These are phyloP conservation scores for Lindbergichthys nudifrons DNA, from an alignment of 2,797 vertebrate genomes.

Conservation along the genomic window DNA sequence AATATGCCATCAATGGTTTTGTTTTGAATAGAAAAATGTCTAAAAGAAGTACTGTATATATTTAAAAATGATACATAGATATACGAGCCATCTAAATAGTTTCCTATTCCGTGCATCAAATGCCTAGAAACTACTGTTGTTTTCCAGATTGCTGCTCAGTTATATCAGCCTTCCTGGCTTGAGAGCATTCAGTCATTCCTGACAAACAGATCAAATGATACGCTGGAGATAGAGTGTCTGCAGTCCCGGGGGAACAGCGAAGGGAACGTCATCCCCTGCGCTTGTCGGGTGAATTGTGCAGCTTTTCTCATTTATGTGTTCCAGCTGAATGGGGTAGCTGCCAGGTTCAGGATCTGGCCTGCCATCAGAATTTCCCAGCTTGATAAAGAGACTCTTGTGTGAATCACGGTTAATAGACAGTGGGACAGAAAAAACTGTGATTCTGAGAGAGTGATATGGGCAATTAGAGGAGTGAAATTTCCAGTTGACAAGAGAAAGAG, in stretches of 20 bases:
- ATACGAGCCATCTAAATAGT: neutral
- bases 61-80: neutral
- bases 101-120: conserved; percentile 9
- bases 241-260: conserved; percentile 38
- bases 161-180: conserved; percentile 11
- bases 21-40: neutral
- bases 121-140: conserved; percentile 19
- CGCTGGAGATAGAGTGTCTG: conserved; percentile 41
- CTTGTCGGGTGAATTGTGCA: conserved; percentile 54
- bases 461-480: conserved; percentile 70
- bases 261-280: conserved; percentile 48
- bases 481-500: conserved; percentile 48
- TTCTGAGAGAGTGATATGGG: conserved; percentile 62
- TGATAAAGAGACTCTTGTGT: conserved; percentile 81
- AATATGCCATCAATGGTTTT: conserved; percentile 1
- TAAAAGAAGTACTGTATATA: neutral
- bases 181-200: conserved; percentile 28
- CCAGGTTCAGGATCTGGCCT: conserved; percentile 76
- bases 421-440: conserved; percentile 48
- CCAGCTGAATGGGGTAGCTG: conserved; percentile 71
- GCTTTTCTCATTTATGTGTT: conserved; percentile 72
- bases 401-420: conserved; percentile 66
- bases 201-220: conserved; percentile 56
- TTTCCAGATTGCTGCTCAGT: conserved; percentile 17
- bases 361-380: conserved; percentile 75